phyloP scores from a whole-genome alignment of 2,888 invertebrate species.

The Tiphia femorata region DNA sequence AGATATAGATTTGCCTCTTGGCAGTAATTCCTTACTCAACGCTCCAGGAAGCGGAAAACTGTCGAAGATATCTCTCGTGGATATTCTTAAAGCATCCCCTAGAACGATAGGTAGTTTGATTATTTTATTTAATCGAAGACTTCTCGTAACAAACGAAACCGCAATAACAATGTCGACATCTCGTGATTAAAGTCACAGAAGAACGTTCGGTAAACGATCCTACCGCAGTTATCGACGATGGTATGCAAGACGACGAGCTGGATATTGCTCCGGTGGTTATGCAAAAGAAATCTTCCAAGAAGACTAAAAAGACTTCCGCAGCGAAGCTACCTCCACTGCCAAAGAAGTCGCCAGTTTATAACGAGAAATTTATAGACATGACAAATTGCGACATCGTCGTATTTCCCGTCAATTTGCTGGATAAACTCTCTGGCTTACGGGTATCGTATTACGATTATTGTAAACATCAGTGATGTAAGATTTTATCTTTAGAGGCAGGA shows the following conservation, averaged over 20 bases:
- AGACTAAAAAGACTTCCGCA: background rate
- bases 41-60: background rate
- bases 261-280: constrained; percentile 31
- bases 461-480: background rate
- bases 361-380: constrained; percentile 47
- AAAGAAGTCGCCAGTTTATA: constrained; percentile 39
- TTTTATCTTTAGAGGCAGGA: background rate
- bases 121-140: too few relatives aligned
- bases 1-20: background rate
- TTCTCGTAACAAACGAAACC: background rate
- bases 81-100: too few relatives aligned
- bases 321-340: constrained; percentile 13
- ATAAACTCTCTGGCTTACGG: constrained; percentile 38
- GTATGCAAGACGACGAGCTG: constrained; percentile 34
- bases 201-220: background rate
- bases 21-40: background rate
- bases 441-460: constrained; percentile 30
- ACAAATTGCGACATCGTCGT: constrained; percentile 33
- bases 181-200: background rate
- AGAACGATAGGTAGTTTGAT: too few relatives aligned
- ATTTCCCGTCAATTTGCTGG: constrained; percentile 45
- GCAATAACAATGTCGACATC: background rate
- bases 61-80: too few relatives aligned
- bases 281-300: constrained; percentile 27
- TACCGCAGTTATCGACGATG: constrained; percentile 32